Percentiles rank a stretch among this genome's conserved stretches.
Conservation (phyloP, 2,888 invertebrate species). For the Lasius fuliginosus region DNA sequence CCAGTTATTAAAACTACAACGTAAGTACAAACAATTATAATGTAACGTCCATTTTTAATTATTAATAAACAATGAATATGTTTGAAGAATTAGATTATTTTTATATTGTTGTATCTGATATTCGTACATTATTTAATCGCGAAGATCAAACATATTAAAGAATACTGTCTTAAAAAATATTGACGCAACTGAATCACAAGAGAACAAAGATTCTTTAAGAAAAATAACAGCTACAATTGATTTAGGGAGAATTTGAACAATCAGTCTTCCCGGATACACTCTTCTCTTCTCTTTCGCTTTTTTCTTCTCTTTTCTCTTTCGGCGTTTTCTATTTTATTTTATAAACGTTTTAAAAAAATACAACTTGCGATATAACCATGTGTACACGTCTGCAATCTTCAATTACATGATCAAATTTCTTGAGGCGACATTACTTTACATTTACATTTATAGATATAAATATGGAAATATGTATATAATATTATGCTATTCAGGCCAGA, state of each 20-base stretch:
- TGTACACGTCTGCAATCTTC: slow-evolving; percentile 9
- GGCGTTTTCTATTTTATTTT: slow-evolving; percentile 56
- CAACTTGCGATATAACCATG: slow-evolving; percentile 28
- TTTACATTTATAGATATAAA: slow-evolving; percentile 66
- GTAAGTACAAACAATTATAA: not conserved
- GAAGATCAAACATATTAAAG: not conserved
- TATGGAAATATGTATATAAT: slow-evolving; percentile 65
- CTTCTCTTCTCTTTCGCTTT: no score
- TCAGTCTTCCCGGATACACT: slow-evolving; percentile 71
- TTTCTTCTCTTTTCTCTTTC: slow-evolving; percentile 43
- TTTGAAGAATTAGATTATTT: slow-evolving; percentile 5
- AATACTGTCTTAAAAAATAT: not conserved
- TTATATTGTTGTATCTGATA: not conserved
- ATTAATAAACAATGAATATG: not conserved
- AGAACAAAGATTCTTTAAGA: slow-evolving; percentile 41
- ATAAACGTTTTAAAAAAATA: slow-evolving; percentile 70
- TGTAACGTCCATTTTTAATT: not conserved
- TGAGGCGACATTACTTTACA: slow-evolving; percentile 57
- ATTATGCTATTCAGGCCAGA: slow-evolving; percentile 60
- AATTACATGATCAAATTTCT: slow-evolving; percentile 50
- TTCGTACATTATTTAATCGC: not conserved
- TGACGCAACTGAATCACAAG: not conserved
- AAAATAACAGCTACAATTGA: slow-evolving; percentile 58
- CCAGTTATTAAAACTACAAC: not conserved
- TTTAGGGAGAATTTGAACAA: slow-evolving; percentile 60